Evolutionary conservation across 2,113 vertebrate genomes (phyloP).

Genomic region (Greenwoodochromis staneri): DNA sequence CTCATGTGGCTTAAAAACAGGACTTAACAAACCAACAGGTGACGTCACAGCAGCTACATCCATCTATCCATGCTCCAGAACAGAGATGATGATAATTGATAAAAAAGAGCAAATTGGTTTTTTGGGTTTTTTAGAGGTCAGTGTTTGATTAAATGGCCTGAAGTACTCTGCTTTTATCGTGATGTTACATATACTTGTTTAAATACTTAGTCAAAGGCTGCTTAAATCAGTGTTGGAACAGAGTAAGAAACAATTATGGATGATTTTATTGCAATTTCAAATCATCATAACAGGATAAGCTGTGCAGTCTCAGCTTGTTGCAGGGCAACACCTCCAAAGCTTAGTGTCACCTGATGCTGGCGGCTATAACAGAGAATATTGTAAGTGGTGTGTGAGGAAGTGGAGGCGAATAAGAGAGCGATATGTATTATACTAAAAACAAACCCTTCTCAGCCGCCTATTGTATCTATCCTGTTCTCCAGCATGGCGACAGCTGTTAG

Average conservation of each 20-base stretch:
- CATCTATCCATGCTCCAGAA: neutral
- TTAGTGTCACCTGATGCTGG: neutral
- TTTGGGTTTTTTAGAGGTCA: fast-evolving
- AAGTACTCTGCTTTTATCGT: neutral
- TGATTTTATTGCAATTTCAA: neutral
- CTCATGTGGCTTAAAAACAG: neutral
- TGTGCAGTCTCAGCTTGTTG: neutral
- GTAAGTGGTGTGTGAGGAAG: neutral
- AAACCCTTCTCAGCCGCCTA: neutral
- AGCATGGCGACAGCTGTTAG: neutral
- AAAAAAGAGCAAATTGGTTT: neutral
- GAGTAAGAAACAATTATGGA: neutral
- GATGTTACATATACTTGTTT: neutral
- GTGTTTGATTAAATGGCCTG: neutral
- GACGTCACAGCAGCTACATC: neutral
- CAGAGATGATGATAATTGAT: neutral
- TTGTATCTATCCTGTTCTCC: neutral
- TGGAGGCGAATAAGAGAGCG: neutral
- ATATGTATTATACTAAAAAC: neutral
- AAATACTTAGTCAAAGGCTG: neutral
- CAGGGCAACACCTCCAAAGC: neutral
- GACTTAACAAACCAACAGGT: neutral
- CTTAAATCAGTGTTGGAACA: neutral
- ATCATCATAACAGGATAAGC: neutral
- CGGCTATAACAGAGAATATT: neutral